phyloP scores from a whole-genome alignment of 2,113 vertebrate genomes.

The Nesoenas mayeri region DNA sequence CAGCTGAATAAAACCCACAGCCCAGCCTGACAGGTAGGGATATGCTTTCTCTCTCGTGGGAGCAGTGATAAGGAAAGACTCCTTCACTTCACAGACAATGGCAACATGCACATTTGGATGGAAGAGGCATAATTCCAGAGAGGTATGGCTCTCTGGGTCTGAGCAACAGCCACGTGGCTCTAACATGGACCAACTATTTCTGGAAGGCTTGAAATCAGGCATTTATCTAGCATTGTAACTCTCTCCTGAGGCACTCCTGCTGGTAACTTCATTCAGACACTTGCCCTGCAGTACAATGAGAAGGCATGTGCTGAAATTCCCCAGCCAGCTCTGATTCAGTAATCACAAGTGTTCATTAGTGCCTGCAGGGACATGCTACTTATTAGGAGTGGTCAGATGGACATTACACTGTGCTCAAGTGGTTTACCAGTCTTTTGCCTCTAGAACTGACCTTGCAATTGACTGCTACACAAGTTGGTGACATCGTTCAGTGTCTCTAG shows the following conservation, averaged over 20 bases:
- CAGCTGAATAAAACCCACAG: neutral
- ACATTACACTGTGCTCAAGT: neutral
- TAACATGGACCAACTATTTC: neutral
- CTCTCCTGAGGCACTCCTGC: neutral
- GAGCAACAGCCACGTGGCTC: neutral
- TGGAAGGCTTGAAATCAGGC: neutral
- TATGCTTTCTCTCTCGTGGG: neutral
- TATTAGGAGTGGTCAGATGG: slow-evolving; percentile 55
- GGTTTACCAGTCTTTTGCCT: neutral
- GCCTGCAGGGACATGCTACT: slow-evolving; percentile 28
- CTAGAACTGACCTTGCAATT: neutral
- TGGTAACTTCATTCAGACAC: neutral
- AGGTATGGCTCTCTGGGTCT: neutral
- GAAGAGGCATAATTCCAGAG: neutral
- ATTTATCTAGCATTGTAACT: neutral
- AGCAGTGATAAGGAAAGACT: neutral
- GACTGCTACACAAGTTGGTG: neutral
- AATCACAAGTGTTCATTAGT: slow-evolving; percentile 44
- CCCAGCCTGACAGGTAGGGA: neutral
- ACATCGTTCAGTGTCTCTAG: neutral
- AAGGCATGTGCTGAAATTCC: slow-evolving; percentile 7
- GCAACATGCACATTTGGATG: neutral
- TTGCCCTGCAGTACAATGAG: neutral
- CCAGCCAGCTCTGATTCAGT: slow-evolving; percentile 38
- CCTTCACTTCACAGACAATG: neutral